Evolutionary conservation across 2,888 invertebrate genomes (phyloP).

Genomic region (Macrophya annulata): DNA sequence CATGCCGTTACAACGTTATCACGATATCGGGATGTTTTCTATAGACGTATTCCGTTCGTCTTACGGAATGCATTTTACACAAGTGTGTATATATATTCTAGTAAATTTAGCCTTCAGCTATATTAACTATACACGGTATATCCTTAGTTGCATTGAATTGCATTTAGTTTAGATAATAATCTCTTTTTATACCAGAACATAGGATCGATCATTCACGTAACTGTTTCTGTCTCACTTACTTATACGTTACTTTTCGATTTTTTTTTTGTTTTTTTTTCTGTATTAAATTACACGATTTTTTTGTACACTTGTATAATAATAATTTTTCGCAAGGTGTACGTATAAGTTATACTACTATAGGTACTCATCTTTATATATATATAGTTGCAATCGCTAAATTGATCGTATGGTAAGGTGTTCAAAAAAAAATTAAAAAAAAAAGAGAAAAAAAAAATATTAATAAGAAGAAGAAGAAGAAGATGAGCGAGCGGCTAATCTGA

Average conservation of each 20-base stretch:
- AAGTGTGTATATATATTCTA: neutral
- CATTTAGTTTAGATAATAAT: slow-evolving; percentile 12
- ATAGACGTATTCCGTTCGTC: slow-evolving; percentile 14
- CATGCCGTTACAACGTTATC: slow-evolving; percentile 45
- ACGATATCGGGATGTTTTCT: slow-evolving; percentile 20
- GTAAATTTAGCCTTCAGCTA: slow-evolving; percentile 21
- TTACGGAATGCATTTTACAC: slow-evolving; percentile 27
- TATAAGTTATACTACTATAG: too few relatives aligned
- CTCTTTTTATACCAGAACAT: neutral
- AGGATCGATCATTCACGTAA: neutral
- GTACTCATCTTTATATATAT: neutral
- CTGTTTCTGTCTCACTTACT: neutral
- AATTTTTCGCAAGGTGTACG: neutral
- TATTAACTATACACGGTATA: neutral
- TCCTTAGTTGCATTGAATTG: slow-evolving; percentile 19
- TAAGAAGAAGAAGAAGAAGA: neutral
- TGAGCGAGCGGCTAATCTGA: neutral
- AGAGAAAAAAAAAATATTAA: neutral
- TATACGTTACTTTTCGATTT: neutral
- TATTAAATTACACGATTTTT: neutral
- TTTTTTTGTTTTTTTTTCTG: neutral
- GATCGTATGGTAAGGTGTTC: slow-evolving; percentile 10
- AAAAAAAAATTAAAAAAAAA: neutral
- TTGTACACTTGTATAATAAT: neutral
- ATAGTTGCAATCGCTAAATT: neutral